Base-by-base conservation (phyloP, 1,140 invertebrate genomes). In the Popillia japonica region DNA sequence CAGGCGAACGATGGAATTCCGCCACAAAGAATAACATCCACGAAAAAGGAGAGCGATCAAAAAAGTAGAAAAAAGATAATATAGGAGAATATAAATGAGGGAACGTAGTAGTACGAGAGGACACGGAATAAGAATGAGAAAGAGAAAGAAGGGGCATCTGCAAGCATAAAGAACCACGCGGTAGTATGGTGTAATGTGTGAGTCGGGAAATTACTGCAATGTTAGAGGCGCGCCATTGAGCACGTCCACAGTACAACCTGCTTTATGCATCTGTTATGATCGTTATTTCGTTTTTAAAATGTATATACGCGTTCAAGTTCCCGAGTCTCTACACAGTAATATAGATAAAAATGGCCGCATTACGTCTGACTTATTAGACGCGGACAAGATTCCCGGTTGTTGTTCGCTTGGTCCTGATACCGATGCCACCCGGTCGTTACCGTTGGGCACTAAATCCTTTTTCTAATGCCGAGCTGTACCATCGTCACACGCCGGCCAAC, bases 181-280 rank as follows among this genome's bases (percentile, higher is more conserved):
- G 22, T 23, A 68, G 11, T 34, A 34, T 34, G 27, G 27, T 22
- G 27, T 68, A 68, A 68, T 68, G 61, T 68, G 61, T 68, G 61
- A 68, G 22, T 68, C 22, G 22, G 61, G 22, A 68, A 68, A 68
- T 68, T 68, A 68, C 61, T 68, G 61, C 61, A 68, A 22, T 68
- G 61, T 55, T 48, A 23, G 22, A 55, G 48, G 74, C 74, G 74
- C 41, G 48, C 74, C 74, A 75, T 75, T 75, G 74, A 75, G 74
- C 41, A 75, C 40, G 74, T 75, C 41, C 41, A 23, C 41, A 40
- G 20, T 75, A 55, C 74, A 75, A 40, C 74, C 48, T 75, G 74
- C 74, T 75, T 75, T 75, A 75, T 75, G 74, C 74, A 55, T 44
- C 74, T 75, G 74, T 75, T 75, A 75, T 75, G 74, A 75, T 75